phyloP scores from a whole-genome alignment of 2,797 vertebrate genomes.

The Chaenodraco wilsoni region DNA sequence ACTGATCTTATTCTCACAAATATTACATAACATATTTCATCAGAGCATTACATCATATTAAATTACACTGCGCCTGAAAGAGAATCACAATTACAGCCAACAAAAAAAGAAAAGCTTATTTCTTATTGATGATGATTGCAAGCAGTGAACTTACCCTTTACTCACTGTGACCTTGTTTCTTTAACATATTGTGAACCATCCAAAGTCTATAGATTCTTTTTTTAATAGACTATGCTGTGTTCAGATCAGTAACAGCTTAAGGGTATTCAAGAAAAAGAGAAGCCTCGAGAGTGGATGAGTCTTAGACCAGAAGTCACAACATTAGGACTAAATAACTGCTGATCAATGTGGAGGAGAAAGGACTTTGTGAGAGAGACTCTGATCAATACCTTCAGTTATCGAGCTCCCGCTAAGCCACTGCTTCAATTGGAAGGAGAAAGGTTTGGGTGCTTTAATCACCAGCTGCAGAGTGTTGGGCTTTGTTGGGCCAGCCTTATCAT shows the following conservation, averaged over 20 bases:
- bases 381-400: conserved; percentile 76
- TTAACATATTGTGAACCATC: background rate
- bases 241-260: conserved; percentile 14
- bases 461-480: conserved; percentile 23
- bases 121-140: background rate
- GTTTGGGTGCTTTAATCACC: conserved; percentile 25
- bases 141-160: conserved; percentile 1
- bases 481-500: conserved; percentile 1
- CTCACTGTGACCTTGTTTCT: background rate
- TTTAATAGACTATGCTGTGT: background rate
- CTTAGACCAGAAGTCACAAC: conserved; percentile 47
- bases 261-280: conserved; percentile 37
- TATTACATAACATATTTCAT: conserved; percentile 29
- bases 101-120: conserved; percentile 14
- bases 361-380: conserved; percentile 65
- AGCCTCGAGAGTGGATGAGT: conserved; percentile 39
- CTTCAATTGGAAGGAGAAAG: conserved; percentile 55
- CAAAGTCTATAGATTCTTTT: background rate
- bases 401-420: conserved; percentile 67
- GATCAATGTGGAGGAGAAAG: conserved; percentile 71
- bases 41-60: conserved; percentile 29
- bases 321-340: conserved; percentile 64
- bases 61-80: conserved; percentile 20
- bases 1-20: too few relatives aligned
- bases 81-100: conserved; percentile 22